A percentile compares a stretch with the other conserved stretches of the same genome.
These are phyloP conservation scores for Pyxicephalus adspersus DNA, from an alignment of 2,113 vertebrate genomes.

Conservation along the genomic window DNA sequence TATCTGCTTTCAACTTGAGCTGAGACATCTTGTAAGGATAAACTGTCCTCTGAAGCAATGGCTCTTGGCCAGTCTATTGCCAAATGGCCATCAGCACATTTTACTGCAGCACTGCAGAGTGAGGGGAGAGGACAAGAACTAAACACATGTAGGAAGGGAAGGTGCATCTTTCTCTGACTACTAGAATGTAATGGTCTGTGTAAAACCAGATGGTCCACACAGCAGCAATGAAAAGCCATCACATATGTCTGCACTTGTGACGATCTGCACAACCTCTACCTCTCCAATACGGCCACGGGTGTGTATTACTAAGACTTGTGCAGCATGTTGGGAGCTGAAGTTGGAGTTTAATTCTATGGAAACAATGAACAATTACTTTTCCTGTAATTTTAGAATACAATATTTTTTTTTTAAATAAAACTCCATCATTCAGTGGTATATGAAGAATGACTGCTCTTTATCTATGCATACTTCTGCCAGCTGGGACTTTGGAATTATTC, in stretches of 20 bases:
- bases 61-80: neutral
- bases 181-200: conserved; percentile 38
- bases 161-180: conserved; percentile 29
- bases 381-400: too few relatives aligned
- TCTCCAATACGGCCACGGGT: neutral
- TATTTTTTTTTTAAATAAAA: too few relatives aligned
- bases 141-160: neutral
- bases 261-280: neutral
- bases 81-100: neutral
- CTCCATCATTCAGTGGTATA: too few relatives aligned
- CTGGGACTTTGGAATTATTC: too few relatives aligned
- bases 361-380: too few relatives aligned
- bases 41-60: conserved; percentile 7
- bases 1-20: conserved; percentile 9
- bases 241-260: neutral
- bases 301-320: neutral
- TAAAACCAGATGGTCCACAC: conserved; percentile 32
- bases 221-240: conserved; percentile 21
- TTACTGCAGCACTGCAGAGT: conserved; percentile 18
- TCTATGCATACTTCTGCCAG: too few relatives aligned
- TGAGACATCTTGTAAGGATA: conserved; percentile 32
- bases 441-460: too few relatives aligned
- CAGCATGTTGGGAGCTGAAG: neutral
- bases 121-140: neutral
- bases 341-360: neutral